Evolutionary conservation across 2,113 vertebrate genomes (phyloP), one percentile per base, ranked within the genome.

Genomic region (Collichthys lucidus): DNA sequence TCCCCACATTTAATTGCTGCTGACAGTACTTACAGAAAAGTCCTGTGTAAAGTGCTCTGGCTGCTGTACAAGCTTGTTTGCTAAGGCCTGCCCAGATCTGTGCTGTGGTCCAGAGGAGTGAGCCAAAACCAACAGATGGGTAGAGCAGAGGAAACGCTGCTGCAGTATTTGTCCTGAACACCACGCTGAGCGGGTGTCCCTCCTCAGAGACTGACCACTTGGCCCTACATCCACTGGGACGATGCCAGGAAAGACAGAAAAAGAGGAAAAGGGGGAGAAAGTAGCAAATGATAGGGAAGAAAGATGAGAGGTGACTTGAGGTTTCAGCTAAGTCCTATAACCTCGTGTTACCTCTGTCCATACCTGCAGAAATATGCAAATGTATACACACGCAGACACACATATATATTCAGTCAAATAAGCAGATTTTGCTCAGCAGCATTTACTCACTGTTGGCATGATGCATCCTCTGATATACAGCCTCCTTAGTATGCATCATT

Each of bases 61-160:
- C 91, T 84, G 83, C 86, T 83, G 86, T 87, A 89, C 89, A 91
- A 87, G 85, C 82, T 67, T 85, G 86, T 93, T 92, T 90, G 86
- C 90, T 68, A 88, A 86, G 86, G 77, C 85, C 60, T 44, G 62
- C 86, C 92, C 87, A 89, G 86, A 93, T 90, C 84, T 87, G 80
- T 68, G 82, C 85, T 89, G 90, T 64, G 86, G 88, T 91, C 84
- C 89, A 76, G 88, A 74, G 74, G 84, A 90, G 83, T 59, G 79
- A 64, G 93, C 93, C 92, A 94, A 93, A 91, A 93, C 93, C 86
- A 94, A 92, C 93, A 94, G 92, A 93, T 94, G 92, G 93, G 90
- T 67, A 84, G 92, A 92, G 89, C 88, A 86, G 88, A 89, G 92
- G 86, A 93, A 93, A 89, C 65, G 90, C 76, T 91, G 89, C 88